Evolutionary conservation across 1,140 invertebrate species (phyloP).

Genomic region (Heliconius eleuchia): DNA sequence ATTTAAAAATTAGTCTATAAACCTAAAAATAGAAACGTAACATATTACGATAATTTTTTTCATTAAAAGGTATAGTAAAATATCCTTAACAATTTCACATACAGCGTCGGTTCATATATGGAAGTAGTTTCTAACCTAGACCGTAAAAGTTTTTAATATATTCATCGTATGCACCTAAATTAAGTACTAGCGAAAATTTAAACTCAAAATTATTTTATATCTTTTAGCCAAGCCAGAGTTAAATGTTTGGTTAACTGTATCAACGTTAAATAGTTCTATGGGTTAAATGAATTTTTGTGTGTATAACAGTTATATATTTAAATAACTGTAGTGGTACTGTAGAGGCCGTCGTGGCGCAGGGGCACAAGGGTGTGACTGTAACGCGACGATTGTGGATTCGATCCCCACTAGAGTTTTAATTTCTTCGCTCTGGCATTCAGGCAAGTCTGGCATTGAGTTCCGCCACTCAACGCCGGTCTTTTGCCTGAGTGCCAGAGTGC

Average conservation of each 20-base stretch:
- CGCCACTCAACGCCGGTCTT: no score
- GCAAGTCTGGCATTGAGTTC: no score
- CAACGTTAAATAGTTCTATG: neutral
- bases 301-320: neutral
- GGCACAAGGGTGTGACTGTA: no score
- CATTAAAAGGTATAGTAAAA: neutral
- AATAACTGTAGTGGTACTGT: neutral
- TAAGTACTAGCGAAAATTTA: slow-evolving; percentile 3
- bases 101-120: neutral
- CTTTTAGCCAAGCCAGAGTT: neutral
- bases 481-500: no score
- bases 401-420: no score
- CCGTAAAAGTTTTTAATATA: slow-evolving; percentile 22
- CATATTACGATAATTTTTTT: neutral
- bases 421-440: no score
- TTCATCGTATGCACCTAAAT: slow-evolving; percentile 15
- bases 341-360: no score
- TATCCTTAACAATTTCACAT: neutral
- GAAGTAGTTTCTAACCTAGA: slow-evolving; percentile 7
- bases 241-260: neutral
- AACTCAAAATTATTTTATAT: slow-evolving; percentile 15
- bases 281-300: neutral
- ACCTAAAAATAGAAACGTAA: neutral
- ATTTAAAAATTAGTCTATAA: neutral
- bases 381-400: no score